Evolutionary conservation across 1,140 invertebrate species (phyloP).

Genomic region (Halotydeus destructor): DNA sequence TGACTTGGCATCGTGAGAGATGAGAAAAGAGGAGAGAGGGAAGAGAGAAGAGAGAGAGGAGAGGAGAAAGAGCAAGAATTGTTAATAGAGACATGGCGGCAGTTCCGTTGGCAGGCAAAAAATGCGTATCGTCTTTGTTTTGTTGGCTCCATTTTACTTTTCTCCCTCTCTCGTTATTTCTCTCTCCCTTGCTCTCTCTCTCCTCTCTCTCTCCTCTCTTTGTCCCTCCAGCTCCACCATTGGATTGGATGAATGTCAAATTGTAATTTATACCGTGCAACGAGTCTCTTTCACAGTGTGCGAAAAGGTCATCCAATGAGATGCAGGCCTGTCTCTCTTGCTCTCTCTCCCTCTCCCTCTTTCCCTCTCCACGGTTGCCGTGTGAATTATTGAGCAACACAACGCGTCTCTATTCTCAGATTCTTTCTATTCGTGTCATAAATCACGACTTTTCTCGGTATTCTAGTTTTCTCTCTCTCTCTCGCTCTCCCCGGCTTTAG

Average conservation of each 20-base stretch:
- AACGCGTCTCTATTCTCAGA: background rate
- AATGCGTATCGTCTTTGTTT: too few species aligned
- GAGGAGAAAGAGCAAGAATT: too few species aligned
- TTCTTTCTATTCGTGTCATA: background rate
- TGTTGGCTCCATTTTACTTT: too few species aligned
- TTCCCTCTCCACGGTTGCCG: background rate
- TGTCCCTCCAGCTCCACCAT: background rate
- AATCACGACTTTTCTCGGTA: background rate
- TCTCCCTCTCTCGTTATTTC: background rate
- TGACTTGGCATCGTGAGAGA: too few species aligned
- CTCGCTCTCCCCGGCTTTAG: background rate
- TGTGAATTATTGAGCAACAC: background rate
- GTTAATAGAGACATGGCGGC: too few species aligned
- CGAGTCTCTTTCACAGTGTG: background rate
- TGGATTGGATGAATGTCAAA: background rate
- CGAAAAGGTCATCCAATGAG: background rate
- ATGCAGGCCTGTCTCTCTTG: background rate
- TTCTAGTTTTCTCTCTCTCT: background rate
- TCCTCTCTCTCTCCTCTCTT: background rate
- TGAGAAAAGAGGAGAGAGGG: too few species aligned
- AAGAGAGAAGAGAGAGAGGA: too few species aligned
- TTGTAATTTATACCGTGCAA: background rate
- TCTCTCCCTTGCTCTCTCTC: background rate
- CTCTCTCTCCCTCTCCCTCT: conserved; percentile 2
- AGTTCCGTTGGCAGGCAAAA: too few species aligned